These are phyloP conservation scores for Phataginus tricuspis DNA, from an alignment of 2,797 vertebrate genomes.

Conservation along the genomic window DNA sequence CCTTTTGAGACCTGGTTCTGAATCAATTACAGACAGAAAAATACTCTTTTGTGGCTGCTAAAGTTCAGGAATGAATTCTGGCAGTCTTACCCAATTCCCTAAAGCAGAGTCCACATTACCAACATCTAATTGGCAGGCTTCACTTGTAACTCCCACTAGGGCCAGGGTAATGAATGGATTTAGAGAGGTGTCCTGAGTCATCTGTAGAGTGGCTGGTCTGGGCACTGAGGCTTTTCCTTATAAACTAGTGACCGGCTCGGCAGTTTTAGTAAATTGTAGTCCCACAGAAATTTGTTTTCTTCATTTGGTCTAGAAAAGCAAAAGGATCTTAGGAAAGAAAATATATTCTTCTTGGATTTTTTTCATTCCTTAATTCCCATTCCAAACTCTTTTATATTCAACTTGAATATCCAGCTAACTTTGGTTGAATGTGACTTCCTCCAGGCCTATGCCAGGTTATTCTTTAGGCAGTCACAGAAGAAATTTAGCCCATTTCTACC, in stretches of 20 bases:
- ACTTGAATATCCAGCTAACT: slow-evolving; percentile 26
- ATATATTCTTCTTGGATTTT: neutral
- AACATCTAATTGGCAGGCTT: slow-evolving; percentile 85
- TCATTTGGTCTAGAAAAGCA: slow-evolving; percentile 53
- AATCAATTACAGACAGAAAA: slow-evolving; percentile 88
- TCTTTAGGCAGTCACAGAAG: slow-evolving; percentile 50
- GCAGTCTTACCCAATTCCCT: slow-evolving; percentile 85
- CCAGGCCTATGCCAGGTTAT: neutral
- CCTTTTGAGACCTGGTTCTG: slow-evolving; percentile 85
- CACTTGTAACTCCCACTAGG: slow-evolving; percentile 81
- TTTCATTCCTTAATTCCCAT: slow-evolving; percentile 20
- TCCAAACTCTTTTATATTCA: slow-evolving; percentile 48
- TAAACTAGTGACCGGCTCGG: slow-evolving; percentile 64
- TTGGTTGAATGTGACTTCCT: neutral
- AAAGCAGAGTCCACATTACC: slow-evolving; percentile 84
- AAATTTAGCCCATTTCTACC: neutral
- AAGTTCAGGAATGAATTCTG: slow-evolving; percentile 88
- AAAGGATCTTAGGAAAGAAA: slow-evolving; percentile 14
- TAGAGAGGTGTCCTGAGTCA: slow-evolving; percentile 85
- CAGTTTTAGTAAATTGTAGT: slow-evolving; percentile 42
- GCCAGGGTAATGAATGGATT: slow-evolving; percentile 86
- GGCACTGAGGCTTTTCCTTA: slow-evolving; percentile 73
- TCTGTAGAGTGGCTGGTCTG: slow-evolving; percentile 78
- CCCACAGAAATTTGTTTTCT: slow-evolving; percentile 58
- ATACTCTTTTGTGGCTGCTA: slow-evolving; percentile 87